Evolutionary conservation across 1,140 invertebrate species (phyloP), one percentile per base, ranked within the genome.

Genomic region (Leptinotarsa lineolata): DNA sequence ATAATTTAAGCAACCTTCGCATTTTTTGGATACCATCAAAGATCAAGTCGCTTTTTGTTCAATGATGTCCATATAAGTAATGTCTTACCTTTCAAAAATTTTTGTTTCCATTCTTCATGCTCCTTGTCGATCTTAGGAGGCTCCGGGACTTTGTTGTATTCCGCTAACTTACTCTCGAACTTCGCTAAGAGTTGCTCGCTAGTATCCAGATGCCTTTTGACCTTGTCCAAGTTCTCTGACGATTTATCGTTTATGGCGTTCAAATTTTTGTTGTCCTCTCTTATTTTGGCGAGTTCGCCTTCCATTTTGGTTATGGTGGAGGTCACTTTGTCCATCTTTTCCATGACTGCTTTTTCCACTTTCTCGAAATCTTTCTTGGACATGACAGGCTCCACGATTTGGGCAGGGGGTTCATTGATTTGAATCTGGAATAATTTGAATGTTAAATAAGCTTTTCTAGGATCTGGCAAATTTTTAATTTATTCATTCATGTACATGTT

Each of bases 271-370:
- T 74, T 76, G 21, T 82, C 68, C 82, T 79, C 66, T 80, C 83
- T 84, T 39, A 81, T 77, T 77, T 86, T 82, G 64, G 71, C 82
- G 61, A 90, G 80, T 80, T 83, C 85, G 46, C 85, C 82, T 75
- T 88, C 87, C 46, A 92, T 82, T 21, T 85, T 82, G 58, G 84
- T 85, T 2, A 92, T 84, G 46, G 88, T 89, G 8, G 79, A 72
- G 1, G 88, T 84, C 11, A 91, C 83, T 12, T 85, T 82, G 30
- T 88, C 86, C 1, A 90, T 83, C 81, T 89, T 88, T 6, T 86
- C 85, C 0, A 87, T 83, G 22, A 91, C 79, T 74, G 88, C 88
- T 59, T 87, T 87, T 61, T 89, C 88, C 4, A 90, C 78, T 70
- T 85, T 85, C 11, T 84, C 83, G 5, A 88, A 73, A 44, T 83